Percentiles rank a stretch among this genome's conserved stretches.
Conservation (phyloP, 1,140 invertebrate genomes). For the Nephotettix cincticeps region DNA sequence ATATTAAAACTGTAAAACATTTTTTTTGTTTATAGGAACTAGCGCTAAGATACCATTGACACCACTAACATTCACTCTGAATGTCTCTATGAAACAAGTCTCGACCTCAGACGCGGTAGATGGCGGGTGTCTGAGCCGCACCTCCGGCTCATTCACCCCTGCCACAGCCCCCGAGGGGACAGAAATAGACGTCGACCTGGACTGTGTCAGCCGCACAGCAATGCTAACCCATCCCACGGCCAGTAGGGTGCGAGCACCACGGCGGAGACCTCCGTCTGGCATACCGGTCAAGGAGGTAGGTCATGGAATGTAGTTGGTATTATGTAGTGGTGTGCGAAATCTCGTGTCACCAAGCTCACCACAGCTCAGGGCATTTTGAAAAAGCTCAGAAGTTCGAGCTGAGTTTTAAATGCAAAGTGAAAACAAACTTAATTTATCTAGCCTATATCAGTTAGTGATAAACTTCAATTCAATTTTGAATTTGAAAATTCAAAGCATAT, state of each 20-base stretch:
- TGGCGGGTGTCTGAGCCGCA: conserved; percentile 2
- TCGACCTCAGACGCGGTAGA: not conserved
- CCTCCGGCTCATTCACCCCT: not conserved
- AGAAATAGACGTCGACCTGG: conserved; percentile 53
- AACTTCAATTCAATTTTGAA: no score
- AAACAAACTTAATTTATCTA: no score
- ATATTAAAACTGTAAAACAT: no score
- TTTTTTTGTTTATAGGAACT: no score
- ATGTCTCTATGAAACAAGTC: not conserved
- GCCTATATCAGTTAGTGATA: no score
- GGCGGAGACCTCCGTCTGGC: conserved; percentile 59
- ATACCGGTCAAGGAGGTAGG: conserved; percentile 34
- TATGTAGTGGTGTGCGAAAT: no score
- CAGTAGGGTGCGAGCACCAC: conserved; percentile 60
- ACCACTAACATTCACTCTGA: conserved; percentile 10
- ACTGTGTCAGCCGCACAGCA: conserved; percentile 56
- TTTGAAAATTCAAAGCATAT: no score
- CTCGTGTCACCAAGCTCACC: no score
- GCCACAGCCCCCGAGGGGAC: not conserved
- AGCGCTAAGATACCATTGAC: not conserved
- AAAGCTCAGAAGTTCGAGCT: no score
- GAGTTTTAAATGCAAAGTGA: no score
- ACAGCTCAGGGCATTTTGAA: not conserved
- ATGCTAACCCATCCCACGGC: conserved; percentile 65
- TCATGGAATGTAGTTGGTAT: no score